A percentile compares a stretch with the other conserved stretches of the same genome.
Conservation (phyloP, 2,888 invertebrate genomes). For the Hermodice carunculata region DNA sequence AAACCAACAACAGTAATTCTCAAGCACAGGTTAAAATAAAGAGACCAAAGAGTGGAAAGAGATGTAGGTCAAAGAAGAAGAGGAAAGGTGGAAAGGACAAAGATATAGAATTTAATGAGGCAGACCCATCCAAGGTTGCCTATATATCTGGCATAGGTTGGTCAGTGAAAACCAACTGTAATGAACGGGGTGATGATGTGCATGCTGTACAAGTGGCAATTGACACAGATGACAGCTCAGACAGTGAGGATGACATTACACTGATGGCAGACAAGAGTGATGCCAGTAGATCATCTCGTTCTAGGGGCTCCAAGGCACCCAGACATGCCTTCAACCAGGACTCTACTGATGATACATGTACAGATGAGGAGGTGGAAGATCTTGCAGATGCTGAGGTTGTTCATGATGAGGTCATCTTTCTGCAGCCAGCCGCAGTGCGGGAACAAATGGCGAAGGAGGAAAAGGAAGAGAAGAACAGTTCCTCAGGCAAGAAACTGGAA, state of each 20-base stretch:
- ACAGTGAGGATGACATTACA: too few relatives aligned
- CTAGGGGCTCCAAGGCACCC: too few relatives aligned
- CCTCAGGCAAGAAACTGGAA: too few relatives aligned
- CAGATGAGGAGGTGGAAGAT: constrained; percentile 13
- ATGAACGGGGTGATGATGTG: constrained; percentile 47
- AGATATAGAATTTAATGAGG: constrained; percentile 3
- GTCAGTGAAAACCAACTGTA: constrained; percentile 55
- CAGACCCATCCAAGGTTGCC: constrained; percentile 33
- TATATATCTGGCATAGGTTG: constrained; percentile 62
- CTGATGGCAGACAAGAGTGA: too few relatives aligned
- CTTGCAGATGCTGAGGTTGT: constrained; percentile 6
- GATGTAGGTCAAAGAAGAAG: background rate
- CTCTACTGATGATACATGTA: too few relatives aligned
- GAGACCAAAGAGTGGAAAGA: constrained; percentile 53
- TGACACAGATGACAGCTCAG: background rate
- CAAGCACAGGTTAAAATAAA: background rate
- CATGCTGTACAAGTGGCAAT: background rate
- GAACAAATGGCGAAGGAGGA: too few relatives aligned
- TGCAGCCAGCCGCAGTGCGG: too few relatives aligned
- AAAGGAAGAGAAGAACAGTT: too few relatives aligned
- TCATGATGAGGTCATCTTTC: constrained; percentile 5
- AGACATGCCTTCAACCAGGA: too few relatives aligned
- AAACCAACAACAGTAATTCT: background rate
- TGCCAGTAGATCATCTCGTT: too few relatives aligned
- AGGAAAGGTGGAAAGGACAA: constrained; percentile 11